phyloP scores from a whole-genome alignment of 2,113 vertebrate species.

The Cettia cetti region DNA sequence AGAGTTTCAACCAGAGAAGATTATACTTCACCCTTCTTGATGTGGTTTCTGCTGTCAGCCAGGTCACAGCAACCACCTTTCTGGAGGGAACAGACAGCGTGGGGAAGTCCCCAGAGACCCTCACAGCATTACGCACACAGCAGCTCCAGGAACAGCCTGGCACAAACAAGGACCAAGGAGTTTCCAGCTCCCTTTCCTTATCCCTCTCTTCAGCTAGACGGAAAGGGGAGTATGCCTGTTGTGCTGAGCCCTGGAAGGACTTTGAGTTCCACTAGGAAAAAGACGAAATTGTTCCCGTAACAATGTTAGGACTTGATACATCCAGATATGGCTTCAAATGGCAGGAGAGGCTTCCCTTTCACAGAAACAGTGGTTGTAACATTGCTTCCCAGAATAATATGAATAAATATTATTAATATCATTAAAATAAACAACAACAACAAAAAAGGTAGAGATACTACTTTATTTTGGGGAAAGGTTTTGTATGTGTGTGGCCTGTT shows the following conservation, averaged over 20 bases:
- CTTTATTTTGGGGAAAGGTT: not conserved
- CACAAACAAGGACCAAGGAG: not conserved
- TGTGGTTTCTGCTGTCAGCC: not conserved
- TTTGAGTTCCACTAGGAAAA: not conserved
- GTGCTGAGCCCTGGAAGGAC: not conserved
- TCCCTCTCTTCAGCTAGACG: not conserved
- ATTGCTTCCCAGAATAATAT: not conserved
- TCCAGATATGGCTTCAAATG: not conserved
- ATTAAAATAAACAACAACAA: not conserved
- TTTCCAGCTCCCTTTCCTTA: not conserved
- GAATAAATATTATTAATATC: not conserved
- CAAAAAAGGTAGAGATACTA: not conserved
- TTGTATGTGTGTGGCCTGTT: not conserved
- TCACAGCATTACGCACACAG: not conserved
- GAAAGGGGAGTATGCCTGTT: not conserved
- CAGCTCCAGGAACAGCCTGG: not conserved
- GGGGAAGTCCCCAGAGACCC: not conserved
- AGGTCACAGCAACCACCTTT: not conserved
- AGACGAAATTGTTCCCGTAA: not conserved
- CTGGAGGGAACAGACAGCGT: fast-evolving
- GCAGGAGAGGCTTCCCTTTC: not conserved
- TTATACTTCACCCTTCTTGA: not conserved
- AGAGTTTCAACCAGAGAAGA: not conserved
- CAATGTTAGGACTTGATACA: not conserved
- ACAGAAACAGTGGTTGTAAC: not conserved